Conservation (phyloP, 2,113 vertebrate species). For the Syngnathus scovelli region DNA sequence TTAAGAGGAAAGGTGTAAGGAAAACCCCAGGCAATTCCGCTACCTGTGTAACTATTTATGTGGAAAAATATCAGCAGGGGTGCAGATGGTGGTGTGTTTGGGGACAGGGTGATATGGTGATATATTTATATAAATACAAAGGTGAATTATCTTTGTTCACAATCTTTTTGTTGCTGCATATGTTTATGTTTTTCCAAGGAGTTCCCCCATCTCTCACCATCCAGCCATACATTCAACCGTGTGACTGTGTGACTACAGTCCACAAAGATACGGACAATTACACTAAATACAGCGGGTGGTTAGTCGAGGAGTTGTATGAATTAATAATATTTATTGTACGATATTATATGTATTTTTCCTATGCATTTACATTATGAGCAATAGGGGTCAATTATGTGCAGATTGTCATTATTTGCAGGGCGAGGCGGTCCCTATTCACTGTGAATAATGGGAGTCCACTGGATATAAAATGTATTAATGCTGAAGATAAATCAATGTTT, state of each 20-base stretch:
- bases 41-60: conserved; percentile 51
- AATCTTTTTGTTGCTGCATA: background rate
- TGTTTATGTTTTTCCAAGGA: background rate
- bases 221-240: background rate
- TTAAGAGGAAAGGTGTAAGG: conserved; percentile 53
- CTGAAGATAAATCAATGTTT: too few species aligned
- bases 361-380: too few species aligned
- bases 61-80: conserved; percentile 17
- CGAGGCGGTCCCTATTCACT: too few species aligned
- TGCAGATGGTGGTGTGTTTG: background rate
- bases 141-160: conserved; percentile 1
- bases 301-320: background rate
- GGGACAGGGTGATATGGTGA: too few species aligned
- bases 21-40: conserved; percentile 43
- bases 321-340: background rate
- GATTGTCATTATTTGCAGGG: background rate
- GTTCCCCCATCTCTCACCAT: background rate
- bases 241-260: background rate
- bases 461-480: too few species aligned
- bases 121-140: conserved; percentile 27
- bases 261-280: background rate
- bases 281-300: background rate
- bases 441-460: too few species aligned
- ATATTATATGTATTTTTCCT: background rate
- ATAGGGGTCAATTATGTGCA: too few species aligned